Evolutionary conservation across 2,113 vertebrate species (phyloP).

Genomic region (human (Homo sapiens)): DNA sequence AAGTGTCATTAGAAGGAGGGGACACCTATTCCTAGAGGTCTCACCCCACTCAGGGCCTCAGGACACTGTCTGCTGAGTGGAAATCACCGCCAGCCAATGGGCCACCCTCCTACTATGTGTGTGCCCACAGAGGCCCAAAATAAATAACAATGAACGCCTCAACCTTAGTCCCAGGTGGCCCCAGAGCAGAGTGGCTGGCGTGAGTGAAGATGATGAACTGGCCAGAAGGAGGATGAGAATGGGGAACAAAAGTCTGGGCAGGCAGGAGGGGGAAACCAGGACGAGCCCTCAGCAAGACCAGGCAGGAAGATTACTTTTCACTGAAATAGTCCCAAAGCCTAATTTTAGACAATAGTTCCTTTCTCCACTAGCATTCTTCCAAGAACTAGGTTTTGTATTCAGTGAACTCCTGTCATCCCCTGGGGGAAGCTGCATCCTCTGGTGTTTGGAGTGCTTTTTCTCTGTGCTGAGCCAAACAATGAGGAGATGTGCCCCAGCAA

Average conservation of each 20-base stretch:
- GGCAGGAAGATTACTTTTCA: conserved; percentile 34
- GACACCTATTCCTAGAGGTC: not conserved
- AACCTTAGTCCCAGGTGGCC: not conserved
- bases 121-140: not conserved
- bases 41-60: not conserved
- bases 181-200: not conserved
- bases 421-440: conserved; percentile 2
- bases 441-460: not conserved
- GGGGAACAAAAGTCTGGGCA: not conserved
- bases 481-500: not conserved
- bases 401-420: conserved; percentile 27
- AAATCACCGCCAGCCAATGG: not conserved
- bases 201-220: not conserved
- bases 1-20: not conserved
- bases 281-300: conserved; percentile 1
- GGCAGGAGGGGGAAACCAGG: not conserved
- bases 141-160: not conserved
- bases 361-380: conserved; percentile 51
- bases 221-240: not conserved
- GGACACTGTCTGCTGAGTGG: not conserved
- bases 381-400: conserved; percentile 38
- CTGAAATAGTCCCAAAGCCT: conserved; percentile 55
- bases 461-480: not conserved
- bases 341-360: conserved; percentile 69
- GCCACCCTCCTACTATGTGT: not conserved